Evolutionary conservation across 2,797 vertebrate species (phyloP).

Genomic region (Parauchenoglanis ngamensis): DNA sequence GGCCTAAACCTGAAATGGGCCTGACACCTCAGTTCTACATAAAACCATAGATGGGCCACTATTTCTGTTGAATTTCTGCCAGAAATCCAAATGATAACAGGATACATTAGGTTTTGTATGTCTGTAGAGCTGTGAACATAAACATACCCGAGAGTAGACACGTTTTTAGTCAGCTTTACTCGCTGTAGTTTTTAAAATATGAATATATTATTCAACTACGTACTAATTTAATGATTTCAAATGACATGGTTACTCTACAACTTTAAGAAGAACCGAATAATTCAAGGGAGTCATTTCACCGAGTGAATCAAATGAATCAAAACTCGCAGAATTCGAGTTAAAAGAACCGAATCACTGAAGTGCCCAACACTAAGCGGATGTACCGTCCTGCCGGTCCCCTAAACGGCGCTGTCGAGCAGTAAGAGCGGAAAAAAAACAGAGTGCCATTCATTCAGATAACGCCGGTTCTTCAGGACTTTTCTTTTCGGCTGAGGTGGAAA

Average conservation of each 20-base stretch:
- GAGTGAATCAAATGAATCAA: background rate
- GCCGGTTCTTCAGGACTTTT: background rate
- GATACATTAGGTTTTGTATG: background rate
- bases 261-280: background rate
- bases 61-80: background rate
- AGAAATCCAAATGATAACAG: background rate
- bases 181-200: background rate
- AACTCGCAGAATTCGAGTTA: background rate
- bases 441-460: slow-evolving; percentile 27
- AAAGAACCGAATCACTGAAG: background rate
- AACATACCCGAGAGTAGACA: background rate
- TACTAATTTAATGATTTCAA: background rate
- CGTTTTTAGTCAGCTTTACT: background rate
- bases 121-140: background rate
- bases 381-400: background rate
- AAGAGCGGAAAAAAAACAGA: background rate
- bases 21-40: background rate
- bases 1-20: background rate
- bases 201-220: background rate
- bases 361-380: background rate
- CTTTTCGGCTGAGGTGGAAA: background rate
- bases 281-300: background rate
- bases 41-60: background rate
- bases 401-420: slow-evolving; percentile 54
- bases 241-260: background rate